Evolutionary conservation across 2,113 vertebrate genomes (phyloP).

Genomic region (Amphilophus citrinellus): DNA sequence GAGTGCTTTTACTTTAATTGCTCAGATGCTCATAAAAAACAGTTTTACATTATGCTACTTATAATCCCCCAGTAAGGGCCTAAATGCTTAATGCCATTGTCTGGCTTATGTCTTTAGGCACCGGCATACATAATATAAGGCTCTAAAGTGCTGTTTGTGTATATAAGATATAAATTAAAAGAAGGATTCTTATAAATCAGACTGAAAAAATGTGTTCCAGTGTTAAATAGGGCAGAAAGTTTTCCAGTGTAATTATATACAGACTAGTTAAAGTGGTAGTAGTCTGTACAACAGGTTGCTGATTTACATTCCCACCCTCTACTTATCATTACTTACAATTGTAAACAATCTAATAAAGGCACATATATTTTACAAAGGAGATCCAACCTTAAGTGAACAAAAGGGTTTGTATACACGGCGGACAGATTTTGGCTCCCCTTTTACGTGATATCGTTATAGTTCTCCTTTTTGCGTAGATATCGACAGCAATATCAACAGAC

Average conservation of each 20-base stretch:
- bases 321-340: neutral
- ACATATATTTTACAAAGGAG: neutral
- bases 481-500: neutral
- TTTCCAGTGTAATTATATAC: neutral
- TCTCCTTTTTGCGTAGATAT: constrained; percentile 28
- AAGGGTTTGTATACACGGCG: neutral
- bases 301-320: neutral
- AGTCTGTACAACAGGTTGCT: neutral
- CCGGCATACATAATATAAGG: neutral
- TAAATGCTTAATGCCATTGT: constrained; percentile 3
- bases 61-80: neutral
- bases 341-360: neutral
- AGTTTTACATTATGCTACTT: constrained; percentile 2
- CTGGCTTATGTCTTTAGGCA: neutral
- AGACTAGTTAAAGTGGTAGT: constrained; percentile 1
- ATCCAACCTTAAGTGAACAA: neutral
- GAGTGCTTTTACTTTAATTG: constrained; percentile 9
- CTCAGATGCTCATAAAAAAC: neutral
- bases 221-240: neutral
- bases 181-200: neutral
- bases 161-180: constrained; percentile 9
- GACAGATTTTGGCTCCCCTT: constrained; percentile 8
- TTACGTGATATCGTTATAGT: neutral
- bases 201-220: neutral
- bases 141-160: neutral